Evolutionary conservation across 2,888 invertebrate species (phyloP), one percentile per base, ranked within the genome.

Genomic region (Tholera decimalis): DNA sequence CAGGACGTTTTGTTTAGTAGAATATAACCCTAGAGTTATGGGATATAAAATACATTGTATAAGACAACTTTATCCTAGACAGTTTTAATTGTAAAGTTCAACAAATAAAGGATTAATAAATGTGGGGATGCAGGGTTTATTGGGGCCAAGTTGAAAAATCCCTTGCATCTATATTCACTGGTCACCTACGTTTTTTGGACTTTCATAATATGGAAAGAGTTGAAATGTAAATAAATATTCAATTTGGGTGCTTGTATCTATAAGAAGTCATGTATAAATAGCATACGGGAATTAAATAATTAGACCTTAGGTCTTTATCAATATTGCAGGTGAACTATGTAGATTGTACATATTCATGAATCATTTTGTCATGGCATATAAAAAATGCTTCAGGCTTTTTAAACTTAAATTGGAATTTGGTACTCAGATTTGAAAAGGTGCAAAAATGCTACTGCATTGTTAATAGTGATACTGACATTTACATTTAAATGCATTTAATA

Each of bases 231-330:
- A 65, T 67, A 58, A 43, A 53, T 28, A 41, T 41, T 60, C 37
- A 61, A 30, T 44, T 26, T 28, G 4, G 69, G 69, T 68, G 69
- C 60, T 68, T 67, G 26, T 24, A 46, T 20, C 1, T 43, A 8
- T 44, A 49, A 20, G 35, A 46, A 33, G 15, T 15, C 20, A 55
- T 37, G 22, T 28, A 18, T 41, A 43, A 49, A 13, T 44, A 24
- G 24, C 5, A n/a, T 35, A 43, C 3, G 28, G 50, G 3, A 33
- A 30, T 15, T 3, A 11, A 26, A 26, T 43, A 7, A 26, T 18
- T 37, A 28, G 43, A 15, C 62, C 24, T 49, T 35, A 28, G 39
- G 53, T 49, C 26, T 26, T 5, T 30, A 30, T n/a, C 2, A 18
- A 43, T 43, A 13, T 28, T 43, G 15, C 37, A 44, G 30, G 24